Conservation (phyloP, 92 coral and sea anemone species). For the Zoanthus gigantus region DNA sequence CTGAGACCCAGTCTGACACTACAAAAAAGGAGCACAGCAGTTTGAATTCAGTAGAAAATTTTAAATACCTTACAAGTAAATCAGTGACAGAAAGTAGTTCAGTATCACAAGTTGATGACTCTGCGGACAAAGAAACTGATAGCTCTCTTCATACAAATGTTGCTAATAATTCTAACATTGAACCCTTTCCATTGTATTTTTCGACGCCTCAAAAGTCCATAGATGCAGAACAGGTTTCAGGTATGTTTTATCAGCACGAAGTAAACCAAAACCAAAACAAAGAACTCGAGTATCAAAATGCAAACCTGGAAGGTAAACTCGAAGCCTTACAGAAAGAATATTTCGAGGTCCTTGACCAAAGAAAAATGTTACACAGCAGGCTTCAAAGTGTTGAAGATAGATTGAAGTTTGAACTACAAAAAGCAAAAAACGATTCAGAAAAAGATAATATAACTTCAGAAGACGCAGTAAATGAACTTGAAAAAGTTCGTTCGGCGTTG, state of each 20-base stretch:
- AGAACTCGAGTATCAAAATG: conserved; percentile 69
- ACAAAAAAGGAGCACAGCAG: not conserved
- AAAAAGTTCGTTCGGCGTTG: conserved; percentile 57
- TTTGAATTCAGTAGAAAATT: not conserved
- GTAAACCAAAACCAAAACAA: conserved; percentile 29
- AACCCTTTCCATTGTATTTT: conserved; percentile 10
- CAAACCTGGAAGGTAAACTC: conserved; percentile 81
- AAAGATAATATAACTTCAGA: not conserved
- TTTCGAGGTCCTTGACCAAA: conserved; percentile 66
- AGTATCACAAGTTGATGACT: not conserved
- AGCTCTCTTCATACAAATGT: not conserved
- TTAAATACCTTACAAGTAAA: not conserved
- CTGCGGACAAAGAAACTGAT: not conserved
- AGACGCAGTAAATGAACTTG: conserved; percentile 48
- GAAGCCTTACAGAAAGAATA: conserved; percentile 75
- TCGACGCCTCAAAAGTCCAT: conserved; percentile 27
- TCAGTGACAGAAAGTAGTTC: not conserved
- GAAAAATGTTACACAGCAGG: conserved; percentile 66
- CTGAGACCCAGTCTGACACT: not conserved
- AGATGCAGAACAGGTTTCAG: not conserved
- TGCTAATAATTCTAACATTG: not conserved
- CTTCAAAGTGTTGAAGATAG: conserved; percentile 63
- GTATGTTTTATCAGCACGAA: not conserved
- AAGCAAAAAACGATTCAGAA: not conserved
- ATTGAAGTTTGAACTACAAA: conserved; percentile 58